A percentile compares a stretch with the other conserved stretches of the same genome.
Conservation (phyloP, 2,888 invertebrate species). For the Tenthredo amoena region DNA sequence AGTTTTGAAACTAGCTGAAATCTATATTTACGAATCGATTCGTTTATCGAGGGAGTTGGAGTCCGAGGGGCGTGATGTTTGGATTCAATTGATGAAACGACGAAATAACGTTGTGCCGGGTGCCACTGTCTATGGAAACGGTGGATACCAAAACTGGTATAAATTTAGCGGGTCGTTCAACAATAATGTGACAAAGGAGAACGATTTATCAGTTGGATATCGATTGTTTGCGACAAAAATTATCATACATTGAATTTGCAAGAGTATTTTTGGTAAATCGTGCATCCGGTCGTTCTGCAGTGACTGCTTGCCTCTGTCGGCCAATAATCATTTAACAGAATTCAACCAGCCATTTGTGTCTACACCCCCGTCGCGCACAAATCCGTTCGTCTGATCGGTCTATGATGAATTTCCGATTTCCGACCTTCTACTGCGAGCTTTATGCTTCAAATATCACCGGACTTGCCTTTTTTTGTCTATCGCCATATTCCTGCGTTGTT, state of each 20-base stretch:
- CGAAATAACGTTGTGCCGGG: conserved; percentile 2
- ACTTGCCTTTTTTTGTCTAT: not conserved
- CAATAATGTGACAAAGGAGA: conserved; percentile 30
- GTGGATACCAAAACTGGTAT: not conserved
- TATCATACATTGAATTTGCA: not conserved
- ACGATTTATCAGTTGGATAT: not conserved
- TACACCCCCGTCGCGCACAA: not conserved
- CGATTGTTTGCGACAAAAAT: conserved; percentile 29
- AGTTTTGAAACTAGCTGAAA: not conserved
- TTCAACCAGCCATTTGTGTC: not conserved
- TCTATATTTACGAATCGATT: conserved; percentile 32
- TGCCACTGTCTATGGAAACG: not conserved
- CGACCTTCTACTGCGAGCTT: not conserved
- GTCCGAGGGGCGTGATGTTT: conserved; percentile 21
- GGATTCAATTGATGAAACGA: conserved; percentile 26
- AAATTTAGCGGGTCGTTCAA: conserved; percentile 10
- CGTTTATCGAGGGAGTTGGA: conserved; percentile 24
- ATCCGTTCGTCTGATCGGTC: not conserved
- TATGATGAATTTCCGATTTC: conserved; percentile 40
- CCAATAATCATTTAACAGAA: conserved; percentile 16
- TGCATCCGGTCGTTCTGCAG: not conserved
- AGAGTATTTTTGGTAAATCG: conserved; percentile 1
- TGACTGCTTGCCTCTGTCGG: not conserved
- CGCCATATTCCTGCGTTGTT: not conserved
- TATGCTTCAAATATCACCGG: not conserved